phyloP scores from a whole-genome alignment of 2,113 vertebrate species.

The Paradoxurus hermaphroditus region DNA sequence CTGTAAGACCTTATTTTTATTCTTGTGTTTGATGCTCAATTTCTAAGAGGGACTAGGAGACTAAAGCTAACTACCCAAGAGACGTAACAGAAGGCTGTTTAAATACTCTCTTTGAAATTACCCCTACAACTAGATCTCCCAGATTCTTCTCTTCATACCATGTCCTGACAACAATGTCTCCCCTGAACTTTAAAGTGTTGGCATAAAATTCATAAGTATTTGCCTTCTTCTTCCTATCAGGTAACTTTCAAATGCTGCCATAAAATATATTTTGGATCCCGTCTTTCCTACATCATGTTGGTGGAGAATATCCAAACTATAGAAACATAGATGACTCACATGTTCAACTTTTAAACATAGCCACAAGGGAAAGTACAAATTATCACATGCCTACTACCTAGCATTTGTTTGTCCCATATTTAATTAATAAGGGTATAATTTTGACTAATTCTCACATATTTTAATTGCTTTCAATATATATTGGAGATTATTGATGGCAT shows the following conservation, averaged over 20 bases:
- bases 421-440: neutral
- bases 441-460: neutral
- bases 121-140: neutral
- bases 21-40: neutral
- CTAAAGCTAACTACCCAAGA: neutral
- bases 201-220: neutral
- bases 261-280: neutral
- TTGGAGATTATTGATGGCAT: neutral
- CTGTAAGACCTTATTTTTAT: neutral
- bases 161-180: neutral
- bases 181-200: neutral
- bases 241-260: neutral
- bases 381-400: neutral
- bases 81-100: neutral
- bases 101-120: neutral
- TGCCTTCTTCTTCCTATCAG: neutral
- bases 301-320: neutral
- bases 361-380: neutral
- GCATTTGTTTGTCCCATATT: neutral
- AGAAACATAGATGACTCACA: neutral
- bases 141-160: neutral
- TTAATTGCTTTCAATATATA: neutral
- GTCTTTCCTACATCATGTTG: neutral
- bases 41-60: neutral
- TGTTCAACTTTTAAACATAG: neutral